Conservation (phyloP, 2,888 invertebrate genomes). For the Philonicus albiceps region DNA sequence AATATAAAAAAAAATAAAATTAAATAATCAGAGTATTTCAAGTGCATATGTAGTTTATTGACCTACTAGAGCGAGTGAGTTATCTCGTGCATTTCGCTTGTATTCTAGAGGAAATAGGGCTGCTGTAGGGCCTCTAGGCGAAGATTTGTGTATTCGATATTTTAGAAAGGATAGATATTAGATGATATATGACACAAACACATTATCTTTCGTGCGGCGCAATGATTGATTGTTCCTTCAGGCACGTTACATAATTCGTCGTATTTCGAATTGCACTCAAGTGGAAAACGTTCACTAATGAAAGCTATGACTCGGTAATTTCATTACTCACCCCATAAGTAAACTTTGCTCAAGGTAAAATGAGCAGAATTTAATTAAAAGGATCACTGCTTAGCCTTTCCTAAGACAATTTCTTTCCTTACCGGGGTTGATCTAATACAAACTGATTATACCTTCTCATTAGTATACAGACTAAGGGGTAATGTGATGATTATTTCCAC, state of each 20-base stretch:
- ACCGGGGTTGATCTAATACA: background rate
- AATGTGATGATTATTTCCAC: background rate
- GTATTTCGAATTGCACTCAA: background rate
- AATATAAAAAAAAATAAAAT: background rate
- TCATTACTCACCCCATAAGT: background rate
- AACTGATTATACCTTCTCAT: background rate
- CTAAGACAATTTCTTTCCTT: background rate
- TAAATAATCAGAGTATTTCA: background rate
- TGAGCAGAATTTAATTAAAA: background rate
- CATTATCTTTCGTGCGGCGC: background rate
- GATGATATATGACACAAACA: background rate
- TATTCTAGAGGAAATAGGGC: background rate
- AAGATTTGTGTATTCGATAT: background rate
- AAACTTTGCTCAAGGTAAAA: background rate
- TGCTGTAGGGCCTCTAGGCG: background rate
- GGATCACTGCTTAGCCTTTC: background rate
- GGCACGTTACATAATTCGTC: background rate
- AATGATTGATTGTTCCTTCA: background rate
- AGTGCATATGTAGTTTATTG: background rate
- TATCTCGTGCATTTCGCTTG: background rate
- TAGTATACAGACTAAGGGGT: background rate
- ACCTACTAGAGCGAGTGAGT: background rate
- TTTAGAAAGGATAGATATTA: background rate
- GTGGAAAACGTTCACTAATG: background rate
- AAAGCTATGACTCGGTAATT: background rate